Evolutionary conservation across 2,797 vertebrate genomes (phyloP).

Genomic region (Protosalanx chinensis): DNA sequence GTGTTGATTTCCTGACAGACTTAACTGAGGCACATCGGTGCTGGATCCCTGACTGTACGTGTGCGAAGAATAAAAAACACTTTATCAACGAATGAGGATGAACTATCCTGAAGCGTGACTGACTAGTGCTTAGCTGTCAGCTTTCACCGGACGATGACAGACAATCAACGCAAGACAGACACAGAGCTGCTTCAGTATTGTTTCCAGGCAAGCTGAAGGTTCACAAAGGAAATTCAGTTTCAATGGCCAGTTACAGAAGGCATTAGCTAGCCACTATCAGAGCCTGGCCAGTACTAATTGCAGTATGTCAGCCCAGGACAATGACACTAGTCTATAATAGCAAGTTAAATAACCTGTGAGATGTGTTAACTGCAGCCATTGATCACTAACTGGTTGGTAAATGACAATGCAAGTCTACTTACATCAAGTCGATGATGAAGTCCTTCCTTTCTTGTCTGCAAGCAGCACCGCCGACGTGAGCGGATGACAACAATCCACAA

Average conservation of each 20-base stretch:
- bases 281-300: too few species aligned
- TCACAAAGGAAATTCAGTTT: too few species aligned
- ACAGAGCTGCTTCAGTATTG: too few species aligned
- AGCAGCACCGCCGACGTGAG: neutral
- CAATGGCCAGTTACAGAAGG: too few species aligned
- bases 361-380: too few species aligned
- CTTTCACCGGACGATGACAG: neutral
- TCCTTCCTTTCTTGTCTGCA: neutral
- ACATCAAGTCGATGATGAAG: neutral
- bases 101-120: neutral
- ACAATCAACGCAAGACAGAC: too few species aligned
- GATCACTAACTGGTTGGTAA: too few species aligned
- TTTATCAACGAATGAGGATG: neutral
- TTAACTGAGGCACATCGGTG: too few species aligned
- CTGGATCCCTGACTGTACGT: neutral
- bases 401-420: neutral
- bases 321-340: neutral
- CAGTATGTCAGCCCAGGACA: neutral
- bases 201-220: too few species aligned
- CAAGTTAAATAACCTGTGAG: too few species aligned
- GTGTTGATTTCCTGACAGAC: neutral
- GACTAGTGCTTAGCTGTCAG: neutral
- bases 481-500: conserved; percentile 1
- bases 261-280: too few species aligned
- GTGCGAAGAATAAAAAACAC: neutral